Conservation (phyloP, 2,113 vertebrate genomes). For the Caranx ignobilis region DNA sequence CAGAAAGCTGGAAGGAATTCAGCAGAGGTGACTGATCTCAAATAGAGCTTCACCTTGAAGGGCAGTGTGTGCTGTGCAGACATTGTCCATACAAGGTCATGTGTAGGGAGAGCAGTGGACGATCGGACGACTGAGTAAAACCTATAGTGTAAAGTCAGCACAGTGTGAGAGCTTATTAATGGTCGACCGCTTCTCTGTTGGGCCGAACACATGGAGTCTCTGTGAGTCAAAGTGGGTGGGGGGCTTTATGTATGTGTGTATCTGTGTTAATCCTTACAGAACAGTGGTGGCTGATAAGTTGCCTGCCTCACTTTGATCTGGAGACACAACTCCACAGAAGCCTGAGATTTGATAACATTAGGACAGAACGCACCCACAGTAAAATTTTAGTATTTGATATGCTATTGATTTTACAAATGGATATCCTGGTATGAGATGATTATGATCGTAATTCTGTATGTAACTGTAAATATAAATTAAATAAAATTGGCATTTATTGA, state of each 20-base stretch:
- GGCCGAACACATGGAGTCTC: neutral
- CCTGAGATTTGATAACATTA: too few species aligned
- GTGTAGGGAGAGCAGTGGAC: neutral
- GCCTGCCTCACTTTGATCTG: too few species aligned
- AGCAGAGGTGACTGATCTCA: slow-evolving; percentile 1
- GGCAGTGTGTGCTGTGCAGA: neutral
- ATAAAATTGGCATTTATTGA: too few species aligned
- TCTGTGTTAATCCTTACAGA: neutral
- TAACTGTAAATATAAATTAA: too few species aligned
- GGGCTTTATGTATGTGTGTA: neutral
- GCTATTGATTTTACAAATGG: too few species aligned
- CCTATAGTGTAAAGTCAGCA: neutral
- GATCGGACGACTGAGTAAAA: neutral
- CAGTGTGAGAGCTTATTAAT: neutral
- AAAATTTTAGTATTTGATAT: too few species aligned
- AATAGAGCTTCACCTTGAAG: slow-evolving; percentile 16
- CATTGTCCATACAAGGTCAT: slow-evolving; percentile 53
- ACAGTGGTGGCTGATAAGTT: neutral
- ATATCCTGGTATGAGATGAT: too few species aligned
- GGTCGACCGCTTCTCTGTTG: neutral
- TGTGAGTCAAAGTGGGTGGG: neutral
- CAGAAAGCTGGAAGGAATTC: slow-evolving; percentile 9
- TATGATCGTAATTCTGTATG: too few species aligned
- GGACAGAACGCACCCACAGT: too few species aligned
- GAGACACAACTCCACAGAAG: too few species aligned